Evolutionary conservation across 2,888 invertebrate genomes (phyloP).

Genomic region (Escarpia spicata): DNA sequence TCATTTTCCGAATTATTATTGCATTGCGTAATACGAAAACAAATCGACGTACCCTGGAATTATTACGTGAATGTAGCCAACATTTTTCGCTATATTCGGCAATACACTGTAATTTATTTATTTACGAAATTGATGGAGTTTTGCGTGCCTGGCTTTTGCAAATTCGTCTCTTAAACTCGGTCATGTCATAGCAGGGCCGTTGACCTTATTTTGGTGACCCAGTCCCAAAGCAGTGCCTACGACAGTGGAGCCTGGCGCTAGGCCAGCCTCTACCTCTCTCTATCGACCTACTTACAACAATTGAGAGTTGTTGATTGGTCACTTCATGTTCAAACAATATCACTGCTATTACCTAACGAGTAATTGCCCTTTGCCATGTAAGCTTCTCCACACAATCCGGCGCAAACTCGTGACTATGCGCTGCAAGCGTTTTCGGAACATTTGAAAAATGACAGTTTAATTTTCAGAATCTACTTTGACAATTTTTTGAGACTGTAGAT

Average conservation of each 20-base stretch:
- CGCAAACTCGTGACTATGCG: background rate
- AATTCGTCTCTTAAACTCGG: background rate
- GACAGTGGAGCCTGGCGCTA: background rate
- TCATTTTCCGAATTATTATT: background rate
- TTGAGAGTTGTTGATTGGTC: background rate
- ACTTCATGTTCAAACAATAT: background rate
- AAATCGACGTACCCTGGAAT: background rate
- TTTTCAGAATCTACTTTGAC: background rate
- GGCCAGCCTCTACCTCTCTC: background rate
- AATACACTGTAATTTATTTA: background rate
- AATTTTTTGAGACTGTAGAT: background rate
- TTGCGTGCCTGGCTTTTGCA: background rate
- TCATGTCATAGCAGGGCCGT: background rate
- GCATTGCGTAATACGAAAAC: background rate
- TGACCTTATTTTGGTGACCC: slow-evolving; percentile 10
- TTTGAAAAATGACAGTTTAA: background rate
- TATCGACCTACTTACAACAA: background rate
- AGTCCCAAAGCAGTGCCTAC: background rate
- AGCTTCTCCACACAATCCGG: background rate
- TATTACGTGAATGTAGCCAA: background rate
- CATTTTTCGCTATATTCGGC: background rate
- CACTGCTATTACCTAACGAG: background rate
- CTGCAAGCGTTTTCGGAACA: background rate
- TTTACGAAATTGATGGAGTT: background rate
- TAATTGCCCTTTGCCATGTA: background rate